Conservation (phyloP, 2,888 invertebrate genomes). For the Cerceris ruficornis region DNA sequence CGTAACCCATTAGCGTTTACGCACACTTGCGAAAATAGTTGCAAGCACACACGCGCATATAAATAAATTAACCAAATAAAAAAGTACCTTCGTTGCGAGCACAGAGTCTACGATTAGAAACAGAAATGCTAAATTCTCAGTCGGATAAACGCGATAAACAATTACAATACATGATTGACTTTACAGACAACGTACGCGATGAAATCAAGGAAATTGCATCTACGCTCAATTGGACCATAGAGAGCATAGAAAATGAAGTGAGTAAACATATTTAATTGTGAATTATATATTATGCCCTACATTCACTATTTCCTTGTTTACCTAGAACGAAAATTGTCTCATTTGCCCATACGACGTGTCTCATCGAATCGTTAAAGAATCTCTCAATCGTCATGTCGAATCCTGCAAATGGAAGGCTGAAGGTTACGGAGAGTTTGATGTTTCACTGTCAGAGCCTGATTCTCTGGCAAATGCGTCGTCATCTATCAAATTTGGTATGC, state of each 20-base stretch:
- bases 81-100: background rate
- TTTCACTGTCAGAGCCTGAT: constrained; percentile 81
- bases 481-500: constrained; percentile 69
- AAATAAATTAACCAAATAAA: background rate
- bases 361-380: constrained; percentile 81
- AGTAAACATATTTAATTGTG: constrained; percentile 16
- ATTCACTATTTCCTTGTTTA: background rate
- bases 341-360: constrained; percentile 82
- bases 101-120: background rate
- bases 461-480: constrained; percentile 72
- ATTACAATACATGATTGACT: constrained; percentile 60
- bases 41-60: no score
- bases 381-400: constrained; percentile 80
- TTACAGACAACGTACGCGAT: constrained; percentile 55
- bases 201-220: constrained; percentile 59
- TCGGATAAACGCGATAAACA: constrained; percentile 52
- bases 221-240: constrained; percentile 66
- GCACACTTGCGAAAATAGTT: no score
- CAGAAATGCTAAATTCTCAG: constrained; percentile 23
- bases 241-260: constrained; percentile 65
- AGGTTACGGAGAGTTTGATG: constrained; percentile 81
- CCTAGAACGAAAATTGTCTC: constrained; percentile 72
- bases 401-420: constrained; percentile 82
- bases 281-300: background rate
- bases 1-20: no score